These are phyloP conservation scores for Aleadryas rufinucha DNA, from an alignment of 2,113 vertebrate genomes.

Conservation along the genomic window DNA sequence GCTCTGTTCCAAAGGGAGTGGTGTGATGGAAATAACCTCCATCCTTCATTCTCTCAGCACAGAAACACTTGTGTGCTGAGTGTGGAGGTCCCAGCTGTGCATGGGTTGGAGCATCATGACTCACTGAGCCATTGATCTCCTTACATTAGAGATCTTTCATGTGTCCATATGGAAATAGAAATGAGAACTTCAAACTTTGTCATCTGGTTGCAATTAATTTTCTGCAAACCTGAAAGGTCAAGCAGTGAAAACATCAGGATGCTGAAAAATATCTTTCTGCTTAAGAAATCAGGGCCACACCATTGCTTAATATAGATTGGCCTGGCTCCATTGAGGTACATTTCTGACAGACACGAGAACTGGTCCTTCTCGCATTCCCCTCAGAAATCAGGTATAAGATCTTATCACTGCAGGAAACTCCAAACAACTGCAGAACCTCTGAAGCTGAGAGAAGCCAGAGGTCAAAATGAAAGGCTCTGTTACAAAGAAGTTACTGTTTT, in stretches of 20 bases:
- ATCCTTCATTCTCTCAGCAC: not conserved
- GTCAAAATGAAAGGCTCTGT: not conserved
- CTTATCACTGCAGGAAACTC: not conserved
- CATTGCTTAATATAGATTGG: not conserved
- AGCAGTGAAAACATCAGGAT: not conserved
- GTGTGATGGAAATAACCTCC: not conserved
- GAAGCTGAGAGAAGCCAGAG: not conserved
- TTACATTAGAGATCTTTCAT: not conserved
- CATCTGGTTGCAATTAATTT: not conserved
- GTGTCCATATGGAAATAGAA: not conserved
- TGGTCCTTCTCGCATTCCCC: not conserved
- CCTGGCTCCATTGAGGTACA: not conserved
- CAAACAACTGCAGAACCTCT: not conserved
- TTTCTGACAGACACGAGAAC: not conserved
- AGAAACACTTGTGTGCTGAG: not conserved
- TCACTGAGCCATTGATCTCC: not conserved
- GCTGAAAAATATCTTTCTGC: not conserved
- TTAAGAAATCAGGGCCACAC: not conserved
- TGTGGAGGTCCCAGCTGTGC: not conserved
- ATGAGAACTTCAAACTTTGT: not conserved
- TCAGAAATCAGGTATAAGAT: not conserved
- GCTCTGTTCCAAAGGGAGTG: not conserved
- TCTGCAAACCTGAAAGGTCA: not conserved
- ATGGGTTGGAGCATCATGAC: not conserved
- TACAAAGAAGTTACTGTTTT: not conserved